phyloP scores from a whole-genome alignment of 2,888 invertebrate genomes.

The Thecocarcelia acutangulata region DNA sequence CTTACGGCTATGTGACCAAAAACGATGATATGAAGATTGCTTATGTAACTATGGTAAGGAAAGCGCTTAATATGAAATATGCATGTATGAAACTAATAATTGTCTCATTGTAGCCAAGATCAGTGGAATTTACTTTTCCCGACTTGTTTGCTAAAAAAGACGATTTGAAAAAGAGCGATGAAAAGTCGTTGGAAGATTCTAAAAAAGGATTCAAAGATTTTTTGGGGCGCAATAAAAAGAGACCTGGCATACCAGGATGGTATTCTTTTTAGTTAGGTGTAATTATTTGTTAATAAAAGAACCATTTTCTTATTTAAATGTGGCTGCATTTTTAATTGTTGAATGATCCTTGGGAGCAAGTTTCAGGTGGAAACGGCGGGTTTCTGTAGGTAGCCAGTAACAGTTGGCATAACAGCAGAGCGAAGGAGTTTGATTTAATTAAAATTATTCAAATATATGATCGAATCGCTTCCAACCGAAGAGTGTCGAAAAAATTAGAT shows the following conservation, averaged over 20 bases:
- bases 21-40: constrained; percentile 92
- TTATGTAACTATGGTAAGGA: constrained; percentile 88
- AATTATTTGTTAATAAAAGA: constrained; percentile 59
- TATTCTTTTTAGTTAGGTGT: constrained; percentile 84
- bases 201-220: constrained; percentile 84
- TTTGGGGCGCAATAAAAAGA: constrained; percentile 85
- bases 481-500: too few relatives aligned
- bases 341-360: too few relatives aligned
- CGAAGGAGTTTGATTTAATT: too few relatives aligned
- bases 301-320: not conserved
- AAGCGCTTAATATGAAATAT: not conserved
- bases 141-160: constrained; percentile 84
- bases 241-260: constrained; percentile 90
- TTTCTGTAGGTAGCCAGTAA: too few relatives aligned
- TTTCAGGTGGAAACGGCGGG: too few relatives aligned
- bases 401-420: too few relatives aligned
- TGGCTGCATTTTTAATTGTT: too few relatives aligned
- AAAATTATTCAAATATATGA: too few relatives aligned
- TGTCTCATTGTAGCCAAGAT: constrained; percentile 84
- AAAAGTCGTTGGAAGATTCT: constrained; percentile 85
- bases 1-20: constrained; percentile 87
- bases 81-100: not conserved
- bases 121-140: constrained; percentile 89
- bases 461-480: too few relatives aligned
- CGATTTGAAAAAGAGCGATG: constrained; percentile 83